Conservation (phyloP, 2,113 vertebrate genomes). For the Ptyas mucosa region DNA sequence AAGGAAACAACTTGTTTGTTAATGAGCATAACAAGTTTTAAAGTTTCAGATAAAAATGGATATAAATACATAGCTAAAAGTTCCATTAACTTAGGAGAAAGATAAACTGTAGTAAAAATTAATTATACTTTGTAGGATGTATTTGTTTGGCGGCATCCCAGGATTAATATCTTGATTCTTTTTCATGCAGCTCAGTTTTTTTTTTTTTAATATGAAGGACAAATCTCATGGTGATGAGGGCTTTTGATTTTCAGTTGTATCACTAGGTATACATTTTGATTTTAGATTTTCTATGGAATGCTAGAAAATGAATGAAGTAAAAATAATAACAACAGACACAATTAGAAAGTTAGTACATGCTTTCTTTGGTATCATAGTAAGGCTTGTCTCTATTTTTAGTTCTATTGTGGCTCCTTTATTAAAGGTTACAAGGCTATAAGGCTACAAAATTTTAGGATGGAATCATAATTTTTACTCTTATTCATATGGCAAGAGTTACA, state of each 20-base stretch:
- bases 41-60: not conserved
- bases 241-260: not conserved
- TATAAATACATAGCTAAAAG: not conserved
- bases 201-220: not conserved
- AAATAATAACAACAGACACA: not conserved
- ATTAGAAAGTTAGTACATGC: not conserved
- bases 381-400: not conserved
- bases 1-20: not conserved
- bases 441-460: not conserved
- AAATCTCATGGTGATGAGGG: not conserved
- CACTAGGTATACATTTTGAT: not conserved
- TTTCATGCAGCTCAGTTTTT: not conserved
- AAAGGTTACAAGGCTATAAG: not conserved
- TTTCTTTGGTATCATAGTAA: not conserved
- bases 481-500: not conserved
- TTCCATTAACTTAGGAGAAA: not conserved
- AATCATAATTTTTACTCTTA: not conserved
- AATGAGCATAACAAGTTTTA: not conserved
- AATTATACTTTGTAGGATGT: not conserved
- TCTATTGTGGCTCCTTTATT: not conserved
- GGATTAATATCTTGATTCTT: not conserved
- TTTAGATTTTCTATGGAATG: not conserved
- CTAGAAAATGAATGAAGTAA: not conserved
- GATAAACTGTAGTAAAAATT: not conserved
- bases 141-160: not conserved